Evolutionary conservation across 2,113 vertebrate genomes (phyloP), one percentile per base, ranked within the genome.

Genomic region (Dinomys branickii): DNA sequence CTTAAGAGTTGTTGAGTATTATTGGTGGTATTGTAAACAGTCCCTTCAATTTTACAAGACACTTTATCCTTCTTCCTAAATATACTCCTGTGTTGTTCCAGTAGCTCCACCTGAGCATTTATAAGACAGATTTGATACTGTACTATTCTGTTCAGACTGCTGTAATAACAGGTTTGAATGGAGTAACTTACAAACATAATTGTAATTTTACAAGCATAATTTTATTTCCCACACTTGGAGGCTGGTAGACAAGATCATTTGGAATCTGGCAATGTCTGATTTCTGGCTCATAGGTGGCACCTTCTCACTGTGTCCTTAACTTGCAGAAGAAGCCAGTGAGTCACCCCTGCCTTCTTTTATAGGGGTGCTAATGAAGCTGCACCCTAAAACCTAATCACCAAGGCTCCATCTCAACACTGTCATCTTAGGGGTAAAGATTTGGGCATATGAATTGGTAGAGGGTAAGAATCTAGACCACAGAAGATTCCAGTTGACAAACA

Each of bases 31-130:
- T 44, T n/a, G 56, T 65, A 14, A 47, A 44, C 3, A 58, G 54
- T 35, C 6, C 28, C 52, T 65, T 59, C 30, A 2, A 6, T 63
- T 91, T 63, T 19, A 6, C 2, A n/a, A 24, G 78, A 10, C 26
- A 0, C 1, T 7, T 3, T 28, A 0, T 11, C 47, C 47, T 85
- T 38, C 78, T 71, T 69, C 1, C n/a, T 12, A 28, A 77, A n/a
- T 19, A 5, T 4, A 24, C n/a, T 52, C 22, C 0, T 0, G 0
- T 7, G 0, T 33, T 44, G 1, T 16, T 35, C 54, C 13, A 3
- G 17, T 35, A 3, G 8, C 9, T 10, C 10, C 11, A 6, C n/a
- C n/a, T 30, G 41, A 12, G 28, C 16, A 14, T 9, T 30, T 9
- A 33, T 12, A 10, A 5, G 35, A 12, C 26, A 20, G 65, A 2